Conservation (phyloP, 2,113 vertebrate genomes). For the Neogale vison region DNA sequence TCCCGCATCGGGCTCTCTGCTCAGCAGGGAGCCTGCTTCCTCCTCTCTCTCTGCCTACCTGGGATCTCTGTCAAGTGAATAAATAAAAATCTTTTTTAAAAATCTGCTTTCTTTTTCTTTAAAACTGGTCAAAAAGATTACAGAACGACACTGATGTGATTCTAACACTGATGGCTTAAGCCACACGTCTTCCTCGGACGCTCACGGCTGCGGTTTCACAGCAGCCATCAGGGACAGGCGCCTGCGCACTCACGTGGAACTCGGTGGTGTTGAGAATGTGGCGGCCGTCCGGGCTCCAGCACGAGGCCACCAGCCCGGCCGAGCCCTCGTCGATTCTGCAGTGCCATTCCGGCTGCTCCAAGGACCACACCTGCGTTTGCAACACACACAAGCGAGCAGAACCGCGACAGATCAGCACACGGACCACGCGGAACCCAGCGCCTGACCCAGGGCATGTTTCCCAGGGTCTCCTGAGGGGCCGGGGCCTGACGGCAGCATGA, state of each 20-base stretch:
- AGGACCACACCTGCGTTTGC: constrained; percentile 92
- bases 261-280: constrained; percentile 99
- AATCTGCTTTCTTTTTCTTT: background rate
- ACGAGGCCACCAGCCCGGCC: constrained; percentile 94
- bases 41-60: too few species aligned
- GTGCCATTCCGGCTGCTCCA: constrained; percentile 97
- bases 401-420: accelerated
- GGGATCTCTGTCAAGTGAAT: too few species aligned
- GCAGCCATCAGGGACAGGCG: constrained; percentile 32
- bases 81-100: background rate
- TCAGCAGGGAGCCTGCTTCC: too few species aligned
- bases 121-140: background rate
- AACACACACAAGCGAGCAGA: background rate
- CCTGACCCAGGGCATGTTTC: background rate
- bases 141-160: accelerated
- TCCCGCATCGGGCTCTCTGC: too few species aligned
- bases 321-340: constrained; percentile 99
- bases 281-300: constrained; percentile 98
- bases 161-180: accelerated
- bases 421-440: accelerated
- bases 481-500: constrained; percentile 87
- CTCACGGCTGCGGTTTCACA: too few species aligned
- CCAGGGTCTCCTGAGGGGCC: constrained; percentile 80
- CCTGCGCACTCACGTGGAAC: constrained; percentile 94
- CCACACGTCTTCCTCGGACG: accelerated